A percentile compares a stretch with the other conserved stretches of the same genome.
phyloP scores from a whole-genome alignment of 2,888 invertebrate species.

The Acanthosepion esculentum region DNA sequence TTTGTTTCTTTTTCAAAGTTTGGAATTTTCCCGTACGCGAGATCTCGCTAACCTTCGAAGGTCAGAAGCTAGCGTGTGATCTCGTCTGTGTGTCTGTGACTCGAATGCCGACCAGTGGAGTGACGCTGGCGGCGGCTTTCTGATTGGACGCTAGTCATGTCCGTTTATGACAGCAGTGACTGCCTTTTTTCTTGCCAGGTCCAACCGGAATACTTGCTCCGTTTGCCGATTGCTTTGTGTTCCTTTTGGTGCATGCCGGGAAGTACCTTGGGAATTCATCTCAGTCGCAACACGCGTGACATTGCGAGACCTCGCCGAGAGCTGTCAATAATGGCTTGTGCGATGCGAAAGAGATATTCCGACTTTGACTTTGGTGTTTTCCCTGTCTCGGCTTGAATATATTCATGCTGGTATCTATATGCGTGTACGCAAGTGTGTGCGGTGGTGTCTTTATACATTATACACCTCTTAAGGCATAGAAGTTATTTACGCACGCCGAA shows the following conservation, averaged over 20 bases:
- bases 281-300: background rate
- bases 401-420: background rate
- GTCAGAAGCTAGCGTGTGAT: background rate
- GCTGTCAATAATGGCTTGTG: background rate
- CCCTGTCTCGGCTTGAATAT: background rate
- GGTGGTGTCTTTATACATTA: too few species aligned
- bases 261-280: too few species aligned
- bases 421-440: background rate
- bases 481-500: too few species aligned
- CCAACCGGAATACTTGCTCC: too few species aligned
- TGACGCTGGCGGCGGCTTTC: too few species aligned
- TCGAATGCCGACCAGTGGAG: background rate
- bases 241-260: too few species aligned
- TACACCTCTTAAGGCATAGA: too few species aligned
- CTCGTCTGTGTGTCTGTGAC: background rate
- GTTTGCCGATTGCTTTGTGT: too few species aligned
- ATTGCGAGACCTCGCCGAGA: background rate
- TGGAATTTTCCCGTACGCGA: too few species aligned
- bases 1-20: too few species aligned
- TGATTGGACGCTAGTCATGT: background rate
- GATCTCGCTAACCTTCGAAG: too few species aligned
- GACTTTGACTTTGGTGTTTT: background rate
- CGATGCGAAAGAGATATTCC: background rate
- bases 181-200: too few species aligned
- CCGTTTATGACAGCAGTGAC: background rate